A percentile compares a stretch with the other conserved stretches of the same genome.
Conservation (phyloP, 2,888 invertebrate genomes). For the Teleiodes luculella region DNA sequence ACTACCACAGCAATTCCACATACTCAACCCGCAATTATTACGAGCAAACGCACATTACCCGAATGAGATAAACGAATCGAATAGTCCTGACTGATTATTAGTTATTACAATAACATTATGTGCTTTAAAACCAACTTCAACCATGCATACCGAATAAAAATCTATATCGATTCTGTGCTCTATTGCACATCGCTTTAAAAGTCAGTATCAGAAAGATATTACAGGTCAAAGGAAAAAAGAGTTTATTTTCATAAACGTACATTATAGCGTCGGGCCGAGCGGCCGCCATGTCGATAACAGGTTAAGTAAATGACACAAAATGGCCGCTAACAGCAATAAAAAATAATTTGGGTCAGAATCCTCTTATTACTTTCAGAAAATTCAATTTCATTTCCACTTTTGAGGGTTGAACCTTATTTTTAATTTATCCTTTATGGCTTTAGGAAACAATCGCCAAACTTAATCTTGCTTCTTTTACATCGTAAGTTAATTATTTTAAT, state of each 20-base stretch:
- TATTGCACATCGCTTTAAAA: conserved; percentile 26
- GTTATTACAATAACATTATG: conserved; percentile 56
- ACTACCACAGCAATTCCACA: conserved; percentile 32
- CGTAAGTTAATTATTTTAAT: conserved; percentile 15
- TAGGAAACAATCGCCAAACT: conserved; percentile 34
- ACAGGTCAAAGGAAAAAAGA: not conserved
- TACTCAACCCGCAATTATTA: conserved; percentile 27
- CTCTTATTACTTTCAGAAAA: conserved; percentile 56
- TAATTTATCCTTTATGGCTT: conserved; percentile 39
- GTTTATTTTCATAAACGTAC: conserved; percentile 25
- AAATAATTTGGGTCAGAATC: conserved; percentile 50
- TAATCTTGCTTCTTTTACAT: conserved; percentile 32
- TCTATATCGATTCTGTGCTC: conserved; percentile 33
- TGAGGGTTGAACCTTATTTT: conserved; percentile 29
- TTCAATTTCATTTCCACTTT: conserved; percentile 58
- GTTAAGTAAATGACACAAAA: conserved; percentile 70
- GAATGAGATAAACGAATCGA: conserved; percentile 57
- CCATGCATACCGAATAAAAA: conserved; percentile 17
- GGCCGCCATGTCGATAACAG: conserved; percentile 56
- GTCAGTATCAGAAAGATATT: not conserved
- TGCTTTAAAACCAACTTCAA: conserved; percentile 33
- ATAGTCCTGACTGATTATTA: conserved; percentile 53
- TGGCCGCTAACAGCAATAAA: conserved; percentile 53
- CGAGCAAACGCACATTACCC: conserved; percentile 40
- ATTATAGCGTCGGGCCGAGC: conserved; percentile 41